Percentiles rank a stretch among this genome's conserved stretches.
These are phyloP conservation scores for Alloscopus bannaensis DNA, from an alignment of 2,888 invertebrate species.

Conservation along the genomic window DNA sequence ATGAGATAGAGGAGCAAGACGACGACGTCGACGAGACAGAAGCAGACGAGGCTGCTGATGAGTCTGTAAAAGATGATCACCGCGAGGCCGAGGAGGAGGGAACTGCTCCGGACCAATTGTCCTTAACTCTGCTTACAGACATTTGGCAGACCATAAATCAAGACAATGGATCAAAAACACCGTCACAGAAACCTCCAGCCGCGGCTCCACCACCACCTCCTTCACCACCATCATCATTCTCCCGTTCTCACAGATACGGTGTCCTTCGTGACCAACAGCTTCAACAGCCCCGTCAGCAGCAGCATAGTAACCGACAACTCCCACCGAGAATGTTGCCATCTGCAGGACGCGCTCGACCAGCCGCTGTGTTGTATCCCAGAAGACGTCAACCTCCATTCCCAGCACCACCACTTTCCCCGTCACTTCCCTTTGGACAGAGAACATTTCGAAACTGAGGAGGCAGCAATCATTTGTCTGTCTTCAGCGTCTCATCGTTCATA, in stretches of 20 bases:
- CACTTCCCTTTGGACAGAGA: constrained; percentile 23
- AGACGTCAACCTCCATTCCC: constrained; percentile 16
- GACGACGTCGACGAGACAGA: not conserved
- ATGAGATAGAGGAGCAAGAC: not conserved
- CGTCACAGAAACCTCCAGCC: constrained; percentile 52
- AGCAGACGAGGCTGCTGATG: not conserved
- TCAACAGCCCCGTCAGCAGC: not conserved
- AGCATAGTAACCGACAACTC: constrained; percentile 26
- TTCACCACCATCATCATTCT: not conserved
- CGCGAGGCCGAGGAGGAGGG: constrained; percentile 44
- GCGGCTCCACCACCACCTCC: constrained; percentile 35
- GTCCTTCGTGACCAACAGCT: not conserved
- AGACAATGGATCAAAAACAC: constrained; percentile 56
- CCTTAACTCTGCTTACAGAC: constrained; percentile 67
- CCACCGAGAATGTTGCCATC: constrained; percentile 29
- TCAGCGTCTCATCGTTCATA: too few species aligned
- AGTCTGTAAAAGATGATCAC: not conserved
- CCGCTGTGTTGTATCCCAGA: constrained; percentile 1
- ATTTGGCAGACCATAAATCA: constrained; percentile 70
- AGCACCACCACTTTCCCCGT: constrained; percentile 6
- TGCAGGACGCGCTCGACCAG: constrained; percentile 4
- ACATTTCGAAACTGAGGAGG: constrained; percentile 16
- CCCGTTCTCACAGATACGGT: constrained; percentile 9
- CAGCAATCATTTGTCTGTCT: not conserved
- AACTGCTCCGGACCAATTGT: constrained; percentile 54